These are phyloP conservation scores for Holacanthella duospinosa DNA, from an alignment of 2,888 invertebrate species.

Conservation along the genomic window DNA sequence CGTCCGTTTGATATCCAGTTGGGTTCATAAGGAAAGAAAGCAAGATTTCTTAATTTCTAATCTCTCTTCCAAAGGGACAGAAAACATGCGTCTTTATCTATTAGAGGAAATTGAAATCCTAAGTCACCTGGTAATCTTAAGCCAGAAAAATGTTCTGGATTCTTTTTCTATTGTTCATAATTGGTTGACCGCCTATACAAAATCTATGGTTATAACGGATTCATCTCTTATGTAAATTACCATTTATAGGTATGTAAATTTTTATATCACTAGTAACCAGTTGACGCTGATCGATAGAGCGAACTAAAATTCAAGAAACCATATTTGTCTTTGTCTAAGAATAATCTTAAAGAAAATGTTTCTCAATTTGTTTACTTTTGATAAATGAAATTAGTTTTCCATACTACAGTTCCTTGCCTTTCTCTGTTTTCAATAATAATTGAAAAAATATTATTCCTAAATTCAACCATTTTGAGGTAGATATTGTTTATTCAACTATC, in stretches of 20 bases:
- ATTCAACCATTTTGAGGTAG: too few relatives aligned
- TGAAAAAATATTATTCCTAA: background rate
- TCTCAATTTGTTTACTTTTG: too few relatives aligned
- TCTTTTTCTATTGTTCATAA: background rate
- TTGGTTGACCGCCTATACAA: background rate
- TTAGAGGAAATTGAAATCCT: slow-evolving; percentile 7
- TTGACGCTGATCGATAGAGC: too few relatives aligned
- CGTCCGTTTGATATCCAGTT: slow-evolving; percentile 5
- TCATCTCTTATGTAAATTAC: too few relatives aligned
- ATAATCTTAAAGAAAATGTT: too few relatives aligned
- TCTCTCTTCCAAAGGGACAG: background rate
- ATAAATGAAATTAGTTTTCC: too few relatives aligned
- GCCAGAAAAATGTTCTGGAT: background rate
- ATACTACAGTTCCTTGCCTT: background rate
- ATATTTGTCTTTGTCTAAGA: too few relatives aligned
- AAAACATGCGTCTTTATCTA: background rate
- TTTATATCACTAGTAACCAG: too few relatives aligned
- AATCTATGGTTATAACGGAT: background rate
- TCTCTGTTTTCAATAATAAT: background rate
- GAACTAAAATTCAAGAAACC: too few relatives aligned
- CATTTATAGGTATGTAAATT: too few relatives aligned
- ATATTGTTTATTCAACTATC: too few relatives aligned
- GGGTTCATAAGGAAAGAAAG: slow-evolving; percentile 13
- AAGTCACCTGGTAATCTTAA: background rate
- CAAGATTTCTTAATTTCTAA: slow-evolving; percentile 6